Conservation (phyloP, 1,140 invertebrate species). For the Rhyzopertha dominica region DNA sequence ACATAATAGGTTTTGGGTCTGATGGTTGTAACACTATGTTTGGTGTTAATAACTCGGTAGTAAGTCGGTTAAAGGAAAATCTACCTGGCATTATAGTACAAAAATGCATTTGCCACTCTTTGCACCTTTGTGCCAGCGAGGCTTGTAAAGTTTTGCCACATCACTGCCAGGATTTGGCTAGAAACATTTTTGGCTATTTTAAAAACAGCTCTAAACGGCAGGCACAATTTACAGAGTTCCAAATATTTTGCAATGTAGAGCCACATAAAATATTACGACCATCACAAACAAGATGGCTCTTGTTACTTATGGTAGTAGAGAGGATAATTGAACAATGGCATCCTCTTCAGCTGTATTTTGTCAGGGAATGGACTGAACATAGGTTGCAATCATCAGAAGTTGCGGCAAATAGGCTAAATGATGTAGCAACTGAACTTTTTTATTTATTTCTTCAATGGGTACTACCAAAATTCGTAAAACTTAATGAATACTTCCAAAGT, state of each 20-base stretch:
- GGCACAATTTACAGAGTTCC: conserved; percentile 10
- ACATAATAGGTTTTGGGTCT: too few relatives aligned
- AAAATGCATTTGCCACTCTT: conserved; percentile 44
- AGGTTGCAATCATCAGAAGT: too few relatives aligned
- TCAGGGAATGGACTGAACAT: background rate
- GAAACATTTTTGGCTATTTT: conserved; percentile 36
- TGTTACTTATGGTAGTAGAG: conserved; percentile 8
- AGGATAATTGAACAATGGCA: conserved; percentile 16
- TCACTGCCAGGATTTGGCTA: conserved; percentile 32
- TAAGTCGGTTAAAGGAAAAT: too few relatives aligned
- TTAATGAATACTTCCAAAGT: too few relatives aligned
- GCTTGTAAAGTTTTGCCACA: conserved; percentile 41
- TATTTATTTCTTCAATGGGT: too few relatives aligned
- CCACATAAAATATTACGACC: conserved; percentile 16
- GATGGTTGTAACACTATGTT: too few relatives aligned
- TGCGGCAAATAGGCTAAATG: too few relatives aligned
- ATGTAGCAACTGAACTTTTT: too few relatives aligned
- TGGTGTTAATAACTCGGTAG: too few relatives aligned
- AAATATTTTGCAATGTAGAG: conserved; percentile 12
- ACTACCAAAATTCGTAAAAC: too few relatives aligned
- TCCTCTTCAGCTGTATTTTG: conserved; percentile 15
- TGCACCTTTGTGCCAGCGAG: conserved; percentile 38
- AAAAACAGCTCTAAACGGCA: conserved; percentile 35
- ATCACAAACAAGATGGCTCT: conserved; percentile 20
- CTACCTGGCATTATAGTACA: conserved; percentile 36